Base-by-base conservation (phyloP, 1,140 invertebrate species). In the Zelostemma sp. region DNA sequence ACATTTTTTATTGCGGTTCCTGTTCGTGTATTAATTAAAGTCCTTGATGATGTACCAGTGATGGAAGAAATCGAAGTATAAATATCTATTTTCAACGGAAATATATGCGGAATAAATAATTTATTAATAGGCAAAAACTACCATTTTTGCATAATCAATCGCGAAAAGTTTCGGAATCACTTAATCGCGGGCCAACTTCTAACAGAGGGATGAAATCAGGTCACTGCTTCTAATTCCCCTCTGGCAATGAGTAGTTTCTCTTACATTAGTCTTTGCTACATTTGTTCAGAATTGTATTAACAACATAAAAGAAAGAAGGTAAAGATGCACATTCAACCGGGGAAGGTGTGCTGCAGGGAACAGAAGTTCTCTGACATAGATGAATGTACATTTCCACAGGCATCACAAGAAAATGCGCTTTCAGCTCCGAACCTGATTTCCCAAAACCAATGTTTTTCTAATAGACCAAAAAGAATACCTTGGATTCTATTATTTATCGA, bases 361-460 rank as follows among this genome's bases (percentile, higher is more conserved):
- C 21, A 8, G 21, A 11, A 35, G 5, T 35, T 35, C 33, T 9
- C 33, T 35, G 33, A 35, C 33, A 35, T 35, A 35, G 33, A 35
- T n/a, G 11, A 35, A 35, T 35, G 33, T 35, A 35, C 33, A n/a
- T 35, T 35, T 35, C 33, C 33, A 35, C 33, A 6, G 11, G 11
- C 33, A 11, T 35, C 33, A 35, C 33, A 35, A 35, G 33, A 35
- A 35, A 35, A 35, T 35, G 33, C 11, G 33, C 33, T n/a, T n/a
- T 6, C 11, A 35, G n/a, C 33, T 25, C 33, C 2, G 33, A 35
- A 35, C 11, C 33, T 35, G 33, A 35, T 35, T 35, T 35, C 33
- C 33, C n/a, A 35, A 35, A 35, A 35, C 11, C 33, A 35, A 35
- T 35, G 11, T 35, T 35, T 35, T 35, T n/a, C 33, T n/a, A 35